Conservation (phyloP, 2,888 invertebrate genomes). For the Lycaena phlaeas region DNA sequence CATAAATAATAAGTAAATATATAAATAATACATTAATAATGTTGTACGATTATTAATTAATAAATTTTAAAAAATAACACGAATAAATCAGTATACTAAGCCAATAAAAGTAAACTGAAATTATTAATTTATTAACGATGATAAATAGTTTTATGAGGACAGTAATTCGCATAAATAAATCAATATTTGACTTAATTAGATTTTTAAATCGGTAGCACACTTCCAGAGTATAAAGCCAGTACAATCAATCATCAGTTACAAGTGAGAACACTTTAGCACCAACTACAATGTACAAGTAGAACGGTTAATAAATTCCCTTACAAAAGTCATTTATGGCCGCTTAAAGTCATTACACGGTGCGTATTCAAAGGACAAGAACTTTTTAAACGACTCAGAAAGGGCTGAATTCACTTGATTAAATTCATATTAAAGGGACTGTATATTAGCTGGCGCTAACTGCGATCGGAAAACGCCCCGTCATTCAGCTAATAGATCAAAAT, state of each 20-base stretch:
- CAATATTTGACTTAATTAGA: too few species aligned
- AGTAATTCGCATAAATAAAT: too few species aligned
- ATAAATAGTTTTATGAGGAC: too few species aligned
- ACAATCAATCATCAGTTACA: not conserved
- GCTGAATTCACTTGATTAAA: constrained; percentile 64
- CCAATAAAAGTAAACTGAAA: too few species aligned
- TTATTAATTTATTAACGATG: too few species aligned
- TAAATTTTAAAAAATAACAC: too few species aligned
- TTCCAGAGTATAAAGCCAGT: not conserved
- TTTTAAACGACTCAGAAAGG: constrained; percentile 55
- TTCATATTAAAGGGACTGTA: constrained; percentile 66
- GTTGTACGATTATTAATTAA: too few species aligned
- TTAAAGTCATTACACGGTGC: constrained; percentile 65
- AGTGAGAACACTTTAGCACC: not conserved
- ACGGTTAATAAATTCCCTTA: constrained; percentile 59
- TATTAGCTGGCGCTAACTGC: constrained; percentile 56
- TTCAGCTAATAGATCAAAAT: constrained; percentile 66
- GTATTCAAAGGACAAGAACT: constrained; percentile 49
- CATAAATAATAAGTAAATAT: too few species aligned
- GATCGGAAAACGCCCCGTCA: constrained; percentile 45
- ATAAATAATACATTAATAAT: too few species aligned
- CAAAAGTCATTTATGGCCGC: constrained; percentile 58
- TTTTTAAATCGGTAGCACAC: not conserved
- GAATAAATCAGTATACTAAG: too few species aligned
- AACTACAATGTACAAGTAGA: constrained; percentile 39